Evolutionary conservation across 2,797 vertebrate genomes (phyloP).

Genomic region (Pseudopleuronectes americanus): DNA sequence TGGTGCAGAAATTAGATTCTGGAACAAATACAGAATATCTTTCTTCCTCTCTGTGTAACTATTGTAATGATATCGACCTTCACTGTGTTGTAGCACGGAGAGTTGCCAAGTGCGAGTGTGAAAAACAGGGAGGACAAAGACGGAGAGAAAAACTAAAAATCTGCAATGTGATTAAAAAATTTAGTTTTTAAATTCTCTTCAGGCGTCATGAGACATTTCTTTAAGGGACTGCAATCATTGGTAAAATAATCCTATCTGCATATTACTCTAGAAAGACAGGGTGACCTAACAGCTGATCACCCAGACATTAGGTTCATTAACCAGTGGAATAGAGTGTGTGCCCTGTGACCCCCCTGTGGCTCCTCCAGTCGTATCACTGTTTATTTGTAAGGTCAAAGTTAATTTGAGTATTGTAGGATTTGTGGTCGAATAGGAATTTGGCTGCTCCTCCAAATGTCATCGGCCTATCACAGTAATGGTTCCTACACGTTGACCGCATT

Average conservation of each 20-base stretch:
- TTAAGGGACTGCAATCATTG: not conserved
- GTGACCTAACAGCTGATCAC: constrained; percentile 23
- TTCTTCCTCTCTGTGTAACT: not conserved
- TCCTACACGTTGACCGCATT: not conserved
- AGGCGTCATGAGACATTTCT: constrained; percentile 4
- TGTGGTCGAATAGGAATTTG: not conserved
- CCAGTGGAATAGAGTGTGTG: constrained; percentile 12
- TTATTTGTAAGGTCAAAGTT: not conserved
- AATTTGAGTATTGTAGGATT: not conserved
- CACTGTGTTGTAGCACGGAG: not conserved
- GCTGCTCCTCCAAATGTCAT: constrained; percentile 47
- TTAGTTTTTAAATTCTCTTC: not conserved
- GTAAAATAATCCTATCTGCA: not conserved
- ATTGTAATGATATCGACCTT: not conserved
- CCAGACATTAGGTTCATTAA: constrained; percentile 3
- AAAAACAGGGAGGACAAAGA: not conserved
- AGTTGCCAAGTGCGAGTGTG: constrained; percentile 13
- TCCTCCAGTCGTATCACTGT: constrained; percentile 13
- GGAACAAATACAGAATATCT: not conserved
- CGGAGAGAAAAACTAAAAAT: not conserved
- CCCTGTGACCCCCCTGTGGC: not conserved
- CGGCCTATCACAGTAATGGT: constrained; percentile 24
- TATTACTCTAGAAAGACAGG: not conserved
- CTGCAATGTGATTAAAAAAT: not conserved
- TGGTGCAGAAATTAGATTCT: no score